A percentile compares a stretch with the other conserved stretches of the same genome.
Conservation (phyloP, 1,140 invertebrate species). For the Drosophila tani region DNA sequence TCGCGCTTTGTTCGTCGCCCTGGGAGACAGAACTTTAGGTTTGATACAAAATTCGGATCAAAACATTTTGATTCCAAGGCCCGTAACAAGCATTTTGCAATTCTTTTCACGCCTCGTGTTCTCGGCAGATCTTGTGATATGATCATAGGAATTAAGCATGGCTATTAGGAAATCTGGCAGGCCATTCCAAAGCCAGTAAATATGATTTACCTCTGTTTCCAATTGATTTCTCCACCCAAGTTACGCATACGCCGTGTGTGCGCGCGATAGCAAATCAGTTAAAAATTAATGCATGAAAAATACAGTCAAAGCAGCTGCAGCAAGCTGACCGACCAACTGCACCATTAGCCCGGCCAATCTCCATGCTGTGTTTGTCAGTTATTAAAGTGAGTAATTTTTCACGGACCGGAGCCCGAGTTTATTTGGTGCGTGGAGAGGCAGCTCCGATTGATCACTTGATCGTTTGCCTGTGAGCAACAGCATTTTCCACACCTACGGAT, state of each 20-base stretch:
- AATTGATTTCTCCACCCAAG: conserved; percentile 66
- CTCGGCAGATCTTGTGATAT: conserved; percentile 31
- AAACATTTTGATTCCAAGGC: conserved; percentile 36
- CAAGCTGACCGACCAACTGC: conserved; percentile 27
- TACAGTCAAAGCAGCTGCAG: conserved; percentile 43
- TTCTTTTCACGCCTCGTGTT: conserved; percentile 37
- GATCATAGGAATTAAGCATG: conserved; percentile 61
- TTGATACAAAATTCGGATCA: conserved; percentile 15
- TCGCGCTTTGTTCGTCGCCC: conserved; percentile 31
- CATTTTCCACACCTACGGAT: conserved; percentile 74
- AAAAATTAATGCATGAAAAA: conserved; percentile 69
- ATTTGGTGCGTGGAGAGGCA: conserved; percentile 44
- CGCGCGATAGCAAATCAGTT: conserved; percentile 74
- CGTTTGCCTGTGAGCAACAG: conserved; percentile 55
- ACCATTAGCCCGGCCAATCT: conserved; percentile 27
- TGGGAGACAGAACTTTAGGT: conserved; percentile 31
- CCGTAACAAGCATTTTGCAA: conserved; percentile 28
- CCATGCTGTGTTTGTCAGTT: conserved; percentile 65
- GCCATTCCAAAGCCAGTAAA: conserved; percentile 61
- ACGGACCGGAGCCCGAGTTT: conserved; percentile 36
- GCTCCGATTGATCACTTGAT: conserved; percentile 39
- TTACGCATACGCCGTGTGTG: conserved; percentile 70
- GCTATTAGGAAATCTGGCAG: conserved; percentile 73
- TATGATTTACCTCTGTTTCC: conserved; percentile 61
- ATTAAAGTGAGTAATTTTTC: conserved; percentile 74